phyloP scores from a whole-genome alignment of 1,140 invertebrate genomes.

The Orchesella cincta region DNA sequence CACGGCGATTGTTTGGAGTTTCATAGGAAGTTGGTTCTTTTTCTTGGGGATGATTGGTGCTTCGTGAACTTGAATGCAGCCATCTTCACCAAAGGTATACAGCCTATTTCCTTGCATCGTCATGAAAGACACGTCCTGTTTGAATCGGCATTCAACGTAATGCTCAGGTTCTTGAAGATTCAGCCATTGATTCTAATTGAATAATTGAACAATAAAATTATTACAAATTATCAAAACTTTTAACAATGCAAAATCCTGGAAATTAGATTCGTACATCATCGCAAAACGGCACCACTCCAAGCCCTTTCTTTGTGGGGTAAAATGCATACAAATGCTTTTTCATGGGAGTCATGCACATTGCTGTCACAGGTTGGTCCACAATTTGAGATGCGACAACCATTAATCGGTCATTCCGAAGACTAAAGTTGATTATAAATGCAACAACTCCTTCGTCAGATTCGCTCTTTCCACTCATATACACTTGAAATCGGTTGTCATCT shows the following conservation, averaged over 20 bases:
- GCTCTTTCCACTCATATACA: conserved; percentile 34
- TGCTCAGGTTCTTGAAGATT: conserved; percentile 40
- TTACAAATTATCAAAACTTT: neutral
- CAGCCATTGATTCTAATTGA: conserved; percentile 15
- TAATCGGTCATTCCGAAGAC: conserved; percentile 37
- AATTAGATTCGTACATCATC: conserved; percentile 44
- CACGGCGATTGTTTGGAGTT: neutral
- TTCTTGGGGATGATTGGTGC: conserved; percentile 27
- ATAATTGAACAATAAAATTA: neutral
- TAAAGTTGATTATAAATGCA: conserved; percentile 36
- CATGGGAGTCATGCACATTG: conserved; percentile 33
- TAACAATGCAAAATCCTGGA: neutral
- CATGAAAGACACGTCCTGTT: conserved; percentile 37
- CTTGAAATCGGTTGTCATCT: conserved; percentile 47
- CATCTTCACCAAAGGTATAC: conserved; percentile 43
- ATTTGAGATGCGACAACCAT: conserved; percentile 41
- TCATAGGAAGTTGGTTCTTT: conserved; percentile 1
- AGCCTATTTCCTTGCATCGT: conserved; percentile 32
- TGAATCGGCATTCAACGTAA: conserved; percentile 27
- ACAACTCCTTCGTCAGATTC: neutral
- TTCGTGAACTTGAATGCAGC: conserved; percentile 27
- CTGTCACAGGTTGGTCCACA: conserved; percentile 38
- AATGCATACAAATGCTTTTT: conserved; percentile 38
- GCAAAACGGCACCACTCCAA: conserved; percentile 39
- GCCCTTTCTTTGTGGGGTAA: conserved; percentile 4